Evolutionary conservation across 2,888 invertebrate genomes (phyloP), one percentile per base, ranked within the genome.

Genomic region (Patella depressa): DNA sequence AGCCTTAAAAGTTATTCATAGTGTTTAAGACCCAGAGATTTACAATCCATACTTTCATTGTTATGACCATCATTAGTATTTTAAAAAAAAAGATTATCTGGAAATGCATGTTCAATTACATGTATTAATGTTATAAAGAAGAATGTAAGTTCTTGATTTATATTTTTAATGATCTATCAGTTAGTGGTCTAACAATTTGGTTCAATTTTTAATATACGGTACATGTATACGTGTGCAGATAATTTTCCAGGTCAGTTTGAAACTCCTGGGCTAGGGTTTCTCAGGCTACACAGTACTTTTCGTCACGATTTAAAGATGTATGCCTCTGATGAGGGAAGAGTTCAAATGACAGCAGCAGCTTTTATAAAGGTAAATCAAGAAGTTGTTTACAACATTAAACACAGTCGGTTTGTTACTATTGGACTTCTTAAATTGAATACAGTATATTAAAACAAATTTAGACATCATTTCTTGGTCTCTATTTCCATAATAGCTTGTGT

Each of bases 281-380:
- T 99, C 45, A 93, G 97, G 82, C 93, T 99, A 1, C 99, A 99
- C 92, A 98, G 98, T 12, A 99, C 99, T 0, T 99, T 98, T 93
- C 95, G 99, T 0, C 99, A 99, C 92, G 99, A 99, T 92, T 93
- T 99, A 80, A 99, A 99, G 93, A 99, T 99, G 86, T 99, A 99
- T 92, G 99, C 99, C 0, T 98, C 98, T 0, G 99, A 99, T 92
- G 99, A 99, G 92, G 99, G 99, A 3, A 94, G 99, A 78, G 99
- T 99, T 2, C 99, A 99, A 93, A 99, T 99, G 98, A 99, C 99
- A 0, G 99, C 99, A 0, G 99, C 99, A 0, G 99, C 99, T 2
- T 99, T 99, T 92, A 98, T 99, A 3, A 99, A 99, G 90, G 93
- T 93, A 79, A 53, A 53, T 76, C 9, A 45, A 17, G 19, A 29